Percentiles rank a stretch among this genome's conserved stretches.
Evolutionary conservation across 2,888 invertebrate genomes (phyloP).

Genomic region (Pseudeuparius sepicola): DNA sequence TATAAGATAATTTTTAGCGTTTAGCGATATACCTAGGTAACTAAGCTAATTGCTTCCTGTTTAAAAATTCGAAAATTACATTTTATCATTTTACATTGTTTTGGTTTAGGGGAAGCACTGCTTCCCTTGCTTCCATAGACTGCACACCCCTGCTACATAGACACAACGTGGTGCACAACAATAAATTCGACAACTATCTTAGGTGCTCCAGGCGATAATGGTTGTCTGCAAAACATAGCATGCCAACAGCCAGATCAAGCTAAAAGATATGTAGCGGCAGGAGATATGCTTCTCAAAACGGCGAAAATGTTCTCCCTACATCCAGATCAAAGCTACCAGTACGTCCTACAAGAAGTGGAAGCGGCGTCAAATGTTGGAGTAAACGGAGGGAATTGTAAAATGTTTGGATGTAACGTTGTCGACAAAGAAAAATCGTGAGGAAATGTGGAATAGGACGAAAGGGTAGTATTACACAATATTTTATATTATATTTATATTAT

Average conservation of each 20-base stretch:
- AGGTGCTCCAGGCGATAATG: conserved; percentile 49
- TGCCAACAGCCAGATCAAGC: conserved; percentile 67
- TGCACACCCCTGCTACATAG: no score
- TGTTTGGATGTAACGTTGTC: conserved; percentile 27
- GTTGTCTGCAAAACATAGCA: conserved; percentile 65
- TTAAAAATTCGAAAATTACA: no score
- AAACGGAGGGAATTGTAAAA: conserved; percentile 31
- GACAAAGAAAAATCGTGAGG: background rate
- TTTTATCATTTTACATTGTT: no score
- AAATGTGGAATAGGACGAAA: no score
- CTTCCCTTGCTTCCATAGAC: no score
- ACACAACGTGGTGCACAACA: no score
- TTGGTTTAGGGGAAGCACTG: no score
- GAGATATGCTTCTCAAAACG: conserved; percentile 63
- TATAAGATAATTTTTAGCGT: no score
- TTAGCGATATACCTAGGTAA: no score
- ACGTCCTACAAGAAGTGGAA: conserved; percentile 32
- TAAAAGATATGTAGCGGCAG: conserved; percentile 63
- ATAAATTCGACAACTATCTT: conserved; percentile 37
- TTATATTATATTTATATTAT: no score
- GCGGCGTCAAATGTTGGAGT: conserved; percentile 33
- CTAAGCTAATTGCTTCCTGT: no score
- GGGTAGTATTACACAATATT: no score
- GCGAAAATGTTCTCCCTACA: conserved; percentile 47
- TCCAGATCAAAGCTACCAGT: conserved; percentile 48